A percentile compares a stretch with the other conserved stretches of the same genome.
Conservation (phyloP, 2,113 vertebrate species). For the Lasiurus cinereus region DNA sequence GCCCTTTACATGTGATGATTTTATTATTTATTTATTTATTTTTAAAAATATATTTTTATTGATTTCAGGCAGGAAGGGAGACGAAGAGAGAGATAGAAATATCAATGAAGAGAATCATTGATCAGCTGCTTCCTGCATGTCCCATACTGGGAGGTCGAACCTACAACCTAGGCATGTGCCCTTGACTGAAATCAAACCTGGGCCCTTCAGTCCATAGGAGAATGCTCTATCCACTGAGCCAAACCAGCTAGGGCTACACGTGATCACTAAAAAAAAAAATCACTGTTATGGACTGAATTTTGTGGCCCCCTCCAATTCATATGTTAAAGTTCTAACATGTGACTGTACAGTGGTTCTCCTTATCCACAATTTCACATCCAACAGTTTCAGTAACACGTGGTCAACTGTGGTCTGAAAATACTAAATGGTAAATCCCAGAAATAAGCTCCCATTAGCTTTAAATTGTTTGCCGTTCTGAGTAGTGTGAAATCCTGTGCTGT, state of each 20-base stretch:
- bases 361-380: not conserved
- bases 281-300: not conserved
- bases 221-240: too few species aligned
- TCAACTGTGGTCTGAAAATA: not conserved
- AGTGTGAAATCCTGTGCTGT: not conserved
- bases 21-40: not conserved
- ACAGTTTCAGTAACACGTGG: not conserved
- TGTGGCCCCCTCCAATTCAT: not conserved
- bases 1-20: rapidly evolving
- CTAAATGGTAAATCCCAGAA: not conserved
- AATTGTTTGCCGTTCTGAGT: not conserved
- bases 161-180: too few species aligned
- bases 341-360: not conserved
- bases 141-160: too few species aligned
- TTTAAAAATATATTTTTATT: too few species aligned
- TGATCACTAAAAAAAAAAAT: not conserved
- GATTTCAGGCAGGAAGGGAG: too few species aligned
- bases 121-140: too few species aligned
- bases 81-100: too few species aligned
- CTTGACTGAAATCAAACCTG: too few species aligned
- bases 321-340: not conserved
- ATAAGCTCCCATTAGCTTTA: not conserved
- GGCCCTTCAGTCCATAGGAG: too few species aligned
- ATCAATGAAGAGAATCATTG: too few species aligned
- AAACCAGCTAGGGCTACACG: not conserved